Evolutionary conservation across 2,888 invertebrate species (phyloP), one percentile per base, ranked within the genome.

Genomic region (Argyra leucocephala): DNA sequence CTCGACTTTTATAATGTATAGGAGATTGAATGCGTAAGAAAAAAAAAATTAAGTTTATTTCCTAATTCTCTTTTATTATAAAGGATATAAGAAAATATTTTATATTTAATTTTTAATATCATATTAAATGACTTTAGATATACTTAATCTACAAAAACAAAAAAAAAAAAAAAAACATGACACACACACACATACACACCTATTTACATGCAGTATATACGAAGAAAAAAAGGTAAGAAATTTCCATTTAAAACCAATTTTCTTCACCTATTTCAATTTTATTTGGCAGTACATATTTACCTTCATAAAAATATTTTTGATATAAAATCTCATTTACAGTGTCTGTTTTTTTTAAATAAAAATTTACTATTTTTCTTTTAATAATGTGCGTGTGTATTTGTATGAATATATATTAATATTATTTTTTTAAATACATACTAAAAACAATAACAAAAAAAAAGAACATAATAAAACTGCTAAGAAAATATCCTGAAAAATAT

Each of bases 241-340:
- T 48, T 48, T 48, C 48, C 48, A 48, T 48, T 48, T 48, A 48
- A 48, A 48, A 48, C 48, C 48, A 15, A 48, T 48, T 48, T 48
- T 48, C 48, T 18, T 12, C 48, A 48, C 48, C 48, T 48, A 48
- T 48, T 48, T 48, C 48, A 48, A 15, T 18, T 48, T 48, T 48
- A 18, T 48, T 48, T 48, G 12, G 15, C n/a, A 48, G 12, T 18
- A 48, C 48, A 48, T n/a, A n/a, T 48, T 48, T 31, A 48, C 48
- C 18, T 2, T 48, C 18, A 48, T 48, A 48, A 15, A 10, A 37
- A 31, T 31, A 31, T 31, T 31, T 10, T 31, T n/a, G n/a, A n/a
- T n/a, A n/a, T n/a, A n/a, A n/a, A n/a, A n/a, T n/a, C n/a, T n/a
- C n/a, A n/a, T n/a, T n/a, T n/a, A n/a, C n/a, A n/a, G n/a, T n/a